Evolutionary conservation across 2,113 vertebrate species (phyloP), one percentile per base, ranked within the genome.

Genomic region (Mungos mungo): DNA sequence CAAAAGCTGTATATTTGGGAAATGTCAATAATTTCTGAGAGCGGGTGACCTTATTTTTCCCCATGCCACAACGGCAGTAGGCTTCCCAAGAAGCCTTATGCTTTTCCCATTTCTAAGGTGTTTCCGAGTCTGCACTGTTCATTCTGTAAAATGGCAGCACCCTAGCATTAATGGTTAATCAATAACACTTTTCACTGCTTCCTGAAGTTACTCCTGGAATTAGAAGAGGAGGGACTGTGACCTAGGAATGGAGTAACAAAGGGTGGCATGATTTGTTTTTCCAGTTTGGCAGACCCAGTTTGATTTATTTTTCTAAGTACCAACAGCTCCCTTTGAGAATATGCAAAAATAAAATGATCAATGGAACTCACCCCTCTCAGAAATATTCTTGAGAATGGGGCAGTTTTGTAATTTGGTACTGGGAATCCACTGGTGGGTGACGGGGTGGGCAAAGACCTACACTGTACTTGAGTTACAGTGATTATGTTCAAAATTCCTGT

Each of bases 1-100:
- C 5, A 5, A 96, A 96, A 80, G 12, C 50, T 90, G 27, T 83
- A 79, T 50, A 76, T 92, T 92, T 66, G 92, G 85, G 54, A 95
- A 94, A 69, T 93, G 65, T 85, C 66, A 94, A 81, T 95, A 74
- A 87, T 90, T 94, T 94, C 31, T 92, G 68, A 60, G 45, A 38
- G 18, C 14, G 16, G 50, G 19, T 66, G 92, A 79, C 41, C 12
- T 93, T 77, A 54, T 45, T 89, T 93, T 96, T 91, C 41, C n/a
- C 18, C 16, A 82, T 1, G 50, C 25, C 60, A 52, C 9, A 89
- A 25, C 14, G 87, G 45, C 23, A 83, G 19, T 52, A 76, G 50
- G 81, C 68, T 84, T 90, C 35, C 54, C 69, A 71, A 72, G 41
- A 25, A 63, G 25, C 15, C 35, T 66, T 93, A 12, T 93, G 52